Evolutionary conservation across 2,888 invertebrate genomes (phyloP).

Genomic region (Morpho achilles): DNA sequence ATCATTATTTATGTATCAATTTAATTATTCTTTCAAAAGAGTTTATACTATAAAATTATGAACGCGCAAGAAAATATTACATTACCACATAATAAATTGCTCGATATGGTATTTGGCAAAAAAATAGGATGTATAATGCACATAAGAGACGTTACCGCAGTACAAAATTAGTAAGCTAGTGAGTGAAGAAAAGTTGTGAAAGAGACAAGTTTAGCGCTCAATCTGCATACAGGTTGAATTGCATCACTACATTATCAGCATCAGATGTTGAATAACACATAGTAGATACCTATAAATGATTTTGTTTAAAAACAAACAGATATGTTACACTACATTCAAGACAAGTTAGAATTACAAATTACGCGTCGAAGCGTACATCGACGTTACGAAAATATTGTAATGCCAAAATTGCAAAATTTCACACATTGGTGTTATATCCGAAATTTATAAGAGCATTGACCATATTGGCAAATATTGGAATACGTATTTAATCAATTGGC

Average conservation of each 20-base stretch:
- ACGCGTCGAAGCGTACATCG: neutral
- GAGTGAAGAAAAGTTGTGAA: neutral
- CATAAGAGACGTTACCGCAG: too few species aligned
- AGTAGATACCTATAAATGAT: too few species aligned
- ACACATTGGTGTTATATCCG: neutral
- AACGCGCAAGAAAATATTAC: too few species aligned
- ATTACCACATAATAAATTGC: too few species aligned
- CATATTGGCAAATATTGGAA: constrained; percentile 4
- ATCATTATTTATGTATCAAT: too few species aligned
- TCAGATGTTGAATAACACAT: too few species aligned
- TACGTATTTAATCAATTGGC: constrained; percentile 26
- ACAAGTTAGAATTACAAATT: constrained; percentile 16
- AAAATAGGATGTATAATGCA: too few species aligned
- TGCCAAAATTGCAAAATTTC: constrained; percentile 2
- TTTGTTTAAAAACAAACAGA: too few species aligned
- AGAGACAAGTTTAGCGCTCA: neutral
- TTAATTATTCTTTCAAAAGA: constrained; percentile 1
- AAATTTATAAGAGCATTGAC: constrained; percentile 1
- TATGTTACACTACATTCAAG: neutral
- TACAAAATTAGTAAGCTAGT: too few species aligned
- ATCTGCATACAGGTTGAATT: neutral
- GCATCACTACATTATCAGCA: neutral
- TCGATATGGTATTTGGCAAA: too few species aligned
- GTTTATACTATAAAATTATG: neutral
- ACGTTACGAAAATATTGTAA: constrained; percentile 9